Percentiles rank a stretch among this genome's conserved stretches.
These are phyloP conservation scores for Epinephelus moara DNA, from an alignment of 2,113 vertebrate genomes.

Conservation along the genomic window DNA sequence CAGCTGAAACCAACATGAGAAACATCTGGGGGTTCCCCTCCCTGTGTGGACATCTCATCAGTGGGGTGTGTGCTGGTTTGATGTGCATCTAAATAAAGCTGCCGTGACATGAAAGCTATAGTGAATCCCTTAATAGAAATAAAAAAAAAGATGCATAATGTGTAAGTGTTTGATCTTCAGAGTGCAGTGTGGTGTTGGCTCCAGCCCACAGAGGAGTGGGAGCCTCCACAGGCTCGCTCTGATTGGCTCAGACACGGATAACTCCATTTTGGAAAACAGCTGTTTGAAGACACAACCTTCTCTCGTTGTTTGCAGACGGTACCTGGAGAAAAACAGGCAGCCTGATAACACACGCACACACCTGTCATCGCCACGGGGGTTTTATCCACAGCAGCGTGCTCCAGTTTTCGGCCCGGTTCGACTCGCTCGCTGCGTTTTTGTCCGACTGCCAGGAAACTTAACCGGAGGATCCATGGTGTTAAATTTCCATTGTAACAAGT, in stretches of 20 bases:
- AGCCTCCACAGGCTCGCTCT: constrained; percentile 56
- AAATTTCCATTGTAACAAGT: constrained; percentile 79
- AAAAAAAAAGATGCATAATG: background rate
- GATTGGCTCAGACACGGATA: constrained; percentile 80
- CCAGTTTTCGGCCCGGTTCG: background rate
- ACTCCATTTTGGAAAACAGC: constrained; percentile 89
- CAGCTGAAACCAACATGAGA: background rate
- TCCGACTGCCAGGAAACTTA: constrained; percentile 68
- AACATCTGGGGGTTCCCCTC: constrained; percentile 30
- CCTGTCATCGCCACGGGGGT: background rate
- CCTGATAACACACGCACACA: background rate
- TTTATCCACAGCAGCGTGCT: background rate
- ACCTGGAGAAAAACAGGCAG: constrained; percentile 43
- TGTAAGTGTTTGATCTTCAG: constrained; percentile 26
- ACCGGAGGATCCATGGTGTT: constrained; percentile 61
- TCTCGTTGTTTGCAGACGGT: constrained; percentile 69
- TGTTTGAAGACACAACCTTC: constrained; percentile 81
- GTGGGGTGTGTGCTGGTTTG: constrained; percentile 16
- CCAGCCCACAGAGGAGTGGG: constrained; percentile 70
- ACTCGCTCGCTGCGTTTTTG: constrained; percentile 27
- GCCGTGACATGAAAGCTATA: constrained; percentile 17
- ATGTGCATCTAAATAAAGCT: constrained; percentile 37
- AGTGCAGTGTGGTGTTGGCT: constrained; percentile 46
- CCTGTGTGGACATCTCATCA: constrained; percentile 13
- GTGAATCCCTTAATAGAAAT: background rate